These are phyloP conservation scores for Cryptoblepharus egeriae DNA, from an alignment of 2,797 vertebrate genomes.

Conservation along the genomic window DNA sequence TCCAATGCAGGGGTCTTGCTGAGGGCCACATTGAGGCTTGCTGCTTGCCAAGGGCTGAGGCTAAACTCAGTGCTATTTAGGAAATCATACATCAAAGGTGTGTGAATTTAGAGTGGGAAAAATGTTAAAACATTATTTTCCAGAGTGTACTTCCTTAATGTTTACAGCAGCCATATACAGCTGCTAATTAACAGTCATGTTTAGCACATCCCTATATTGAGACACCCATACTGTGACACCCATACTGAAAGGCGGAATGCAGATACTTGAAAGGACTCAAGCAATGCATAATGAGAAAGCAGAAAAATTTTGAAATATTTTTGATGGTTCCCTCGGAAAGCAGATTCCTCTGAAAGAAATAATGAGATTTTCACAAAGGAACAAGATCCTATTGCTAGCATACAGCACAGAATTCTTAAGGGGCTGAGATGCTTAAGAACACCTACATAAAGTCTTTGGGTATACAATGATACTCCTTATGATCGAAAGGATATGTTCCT, in stretches of 20 bases:
- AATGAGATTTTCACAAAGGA: background rate
- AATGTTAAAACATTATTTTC: background rate
- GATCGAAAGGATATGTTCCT: too few relatives aligned
- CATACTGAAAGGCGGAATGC: slow-evolving; percentile 30
- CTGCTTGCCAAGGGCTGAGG: too few relatives aligned
- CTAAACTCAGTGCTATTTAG: background rate
- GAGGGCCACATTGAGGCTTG: too few relatives aligned
- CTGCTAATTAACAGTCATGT: too few relatives aligned
- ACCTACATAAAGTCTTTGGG: background rate
- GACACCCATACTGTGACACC: background rate
- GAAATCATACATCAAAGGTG: too few relatives aligned
- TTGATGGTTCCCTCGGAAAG: slow-evolving; percentile 3
- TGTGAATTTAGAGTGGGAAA: too few relatives aligned
- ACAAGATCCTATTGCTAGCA: background rate
- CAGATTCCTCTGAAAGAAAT: slow-evolving; percentile 44
- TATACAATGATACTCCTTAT: too few relatives aligned
- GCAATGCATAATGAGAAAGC: slow-evolving; percentile 55
- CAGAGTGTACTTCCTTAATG: background rate
- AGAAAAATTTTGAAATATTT: slow-evolving; percentile 40
- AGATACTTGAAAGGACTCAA: slow-evolving; percentile 73
- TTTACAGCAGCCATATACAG: too few relatives aligned
- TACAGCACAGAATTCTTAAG: background rate
- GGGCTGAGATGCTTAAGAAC: background rate
- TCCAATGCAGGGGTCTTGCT: too few relatives aligned
- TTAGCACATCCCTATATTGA: background rate